Base-by-base conservation (phyloP, 53 echinoderm and acorn worm genomes). In the Glandiceps talaboti region DNA sequence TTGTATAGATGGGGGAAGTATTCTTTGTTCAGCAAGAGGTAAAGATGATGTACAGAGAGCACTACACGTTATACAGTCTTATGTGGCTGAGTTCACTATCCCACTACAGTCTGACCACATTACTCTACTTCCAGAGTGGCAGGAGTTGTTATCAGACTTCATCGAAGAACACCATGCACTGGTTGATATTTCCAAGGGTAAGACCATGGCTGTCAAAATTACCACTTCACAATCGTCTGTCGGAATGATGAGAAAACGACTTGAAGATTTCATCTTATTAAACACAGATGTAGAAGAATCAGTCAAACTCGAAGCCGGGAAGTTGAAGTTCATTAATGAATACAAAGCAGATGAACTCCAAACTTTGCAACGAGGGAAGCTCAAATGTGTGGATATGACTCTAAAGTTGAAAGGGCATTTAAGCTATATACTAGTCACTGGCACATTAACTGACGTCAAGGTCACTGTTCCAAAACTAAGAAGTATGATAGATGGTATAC, bases 401-500 rank as follows among this genome's bases (percentile, higher is more conserved):
- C 74, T 1, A 28, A 32, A 74, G 83, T 75, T 64, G 83, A 83
- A 33, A 26, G 87, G 87, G 14, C 80, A 77, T 0, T 27, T 28
- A 74, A 83, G 80, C 64, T 83, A 80, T 20, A 45, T 87, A 32
- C 26, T 74, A 26, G 74, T 87, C 25, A 10, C 31, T 26, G 84
- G 83, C 1, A 87, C 83, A 33, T 80, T 83, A 73, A 29, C 76
- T n/a, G 87, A 83, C 73, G 26, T 77, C 30, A 79, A 80, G 30
- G 74, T 76, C 27, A 74, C 83, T 1, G 64, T 31, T 1, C 33
- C 73, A 30, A 28, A 27, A 32, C 1, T 87, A 26, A 77, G 27
- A 1, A 28, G 30, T 1, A 76, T 87, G 0, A 12, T 80, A 0
- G 77, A 72, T 25, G 76, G 73, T 14, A 28, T 84, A n/a, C 73